A percentile compares a stretch with the other conserved stretches of the same genome.
Evolutionary conservation across 2,113 vertebrate species (phyloP).

Genomic region (Climacteris rufus): DNA sequence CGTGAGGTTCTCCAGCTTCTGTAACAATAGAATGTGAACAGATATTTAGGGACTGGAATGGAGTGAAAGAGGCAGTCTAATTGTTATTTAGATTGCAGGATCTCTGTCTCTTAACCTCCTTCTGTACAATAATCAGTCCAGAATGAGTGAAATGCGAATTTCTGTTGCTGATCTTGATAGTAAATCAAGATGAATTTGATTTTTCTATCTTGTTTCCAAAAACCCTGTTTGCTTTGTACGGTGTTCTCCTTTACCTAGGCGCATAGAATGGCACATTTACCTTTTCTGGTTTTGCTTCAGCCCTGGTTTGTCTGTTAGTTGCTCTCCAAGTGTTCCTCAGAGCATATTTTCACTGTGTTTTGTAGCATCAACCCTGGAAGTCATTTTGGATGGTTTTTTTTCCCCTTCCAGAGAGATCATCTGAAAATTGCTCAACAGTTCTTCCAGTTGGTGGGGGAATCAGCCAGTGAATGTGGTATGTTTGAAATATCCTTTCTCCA

Average conservation of each 20-base stretch:
- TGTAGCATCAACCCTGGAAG: neutral
- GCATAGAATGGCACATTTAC: neutral
- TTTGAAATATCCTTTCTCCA: neutral
- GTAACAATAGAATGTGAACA: neutral
- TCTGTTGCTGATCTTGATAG: neutral
- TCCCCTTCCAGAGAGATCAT: slow-evolving; percentile 84
- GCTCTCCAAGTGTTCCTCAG: neutral
- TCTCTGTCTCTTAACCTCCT: neutral
- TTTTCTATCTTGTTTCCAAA: neutral
- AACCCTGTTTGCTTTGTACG: neutral
- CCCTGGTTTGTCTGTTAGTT: neutral
- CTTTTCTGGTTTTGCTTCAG: neutral
- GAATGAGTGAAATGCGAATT: neutral
- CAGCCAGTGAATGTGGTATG: slow-evolving; percentile 94
- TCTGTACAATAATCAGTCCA: neutral
- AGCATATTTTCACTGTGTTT: neutral
- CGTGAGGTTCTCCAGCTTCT: neutral
- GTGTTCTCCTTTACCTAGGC: neutral
- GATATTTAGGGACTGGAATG: neutral
- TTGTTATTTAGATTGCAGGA: neutral
- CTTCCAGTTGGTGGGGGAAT: slow-evolving; percentile 95
- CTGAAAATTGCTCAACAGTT: slow-evolving; percentile 96
- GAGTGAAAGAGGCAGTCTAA: neutral
- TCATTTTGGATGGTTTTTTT: neutral
- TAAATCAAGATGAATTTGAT: neutral